phyloP scores from a whole-genome alignment of 2,888 invertebrate genomes.

The Eledona agricola region DNA sequence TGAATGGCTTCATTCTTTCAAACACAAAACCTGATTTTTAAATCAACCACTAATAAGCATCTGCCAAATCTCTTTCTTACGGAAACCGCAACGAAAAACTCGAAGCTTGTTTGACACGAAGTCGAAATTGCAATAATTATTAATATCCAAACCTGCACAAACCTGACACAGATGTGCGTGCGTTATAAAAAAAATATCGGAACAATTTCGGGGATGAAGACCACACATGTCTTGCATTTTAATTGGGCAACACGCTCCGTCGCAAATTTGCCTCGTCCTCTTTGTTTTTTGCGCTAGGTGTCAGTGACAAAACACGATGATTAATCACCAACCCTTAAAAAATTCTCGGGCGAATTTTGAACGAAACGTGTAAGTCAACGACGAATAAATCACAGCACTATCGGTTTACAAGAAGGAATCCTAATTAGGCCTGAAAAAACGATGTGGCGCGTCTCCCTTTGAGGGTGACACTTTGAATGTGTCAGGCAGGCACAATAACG shows the following conservation, averaged over 20 bases:
- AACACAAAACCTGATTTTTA: too few species aligned
- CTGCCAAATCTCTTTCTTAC: too few species aligned
- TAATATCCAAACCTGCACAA: too few species aligned
- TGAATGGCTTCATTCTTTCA: too few species aligned
- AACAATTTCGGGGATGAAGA: too few species aligned
- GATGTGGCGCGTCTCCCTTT: slow-evolving; percentile 18
- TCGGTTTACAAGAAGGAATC: slow-evolving; percentile 46
- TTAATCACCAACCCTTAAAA: slow-evolving; percentile 16
- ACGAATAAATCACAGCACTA: slow-evolving; percentile 45
- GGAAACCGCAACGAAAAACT: too few species aligned
- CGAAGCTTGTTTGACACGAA: too few species aligned
- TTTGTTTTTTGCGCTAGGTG: slow-evolving; percentile 6
- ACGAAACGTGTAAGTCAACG: slow-evolving; percentile 25
- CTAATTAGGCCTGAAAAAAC: slow-evolving; percentile 47
- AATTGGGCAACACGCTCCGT: slow-evolving; percentile 14
- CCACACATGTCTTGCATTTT: slow-evolving; percentile 17
- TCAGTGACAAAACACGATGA: slow-evolving; percentile 20
- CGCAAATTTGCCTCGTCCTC: slow-evolving; percentile 24
- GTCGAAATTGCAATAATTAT: too few species aligned
- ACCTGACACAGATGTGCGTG: too few species aligned
- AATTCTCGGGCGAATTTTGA: slow-evolving; percentile 20
- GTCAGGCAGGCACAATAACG: slow-evolving; percentile 53
- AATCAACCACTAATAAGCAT: too few species aligned
- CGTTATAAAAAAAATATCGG: too few species aligned
- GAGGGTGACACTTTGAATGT: slow-evolving; percentile 35